Percentiles rank a stretch among this genome's conserved stretches.
Evolutionary conservation across 2,888 invertebrate genomes (phyloP).

Genomic region (Drosophila sordidapex): DNA sequence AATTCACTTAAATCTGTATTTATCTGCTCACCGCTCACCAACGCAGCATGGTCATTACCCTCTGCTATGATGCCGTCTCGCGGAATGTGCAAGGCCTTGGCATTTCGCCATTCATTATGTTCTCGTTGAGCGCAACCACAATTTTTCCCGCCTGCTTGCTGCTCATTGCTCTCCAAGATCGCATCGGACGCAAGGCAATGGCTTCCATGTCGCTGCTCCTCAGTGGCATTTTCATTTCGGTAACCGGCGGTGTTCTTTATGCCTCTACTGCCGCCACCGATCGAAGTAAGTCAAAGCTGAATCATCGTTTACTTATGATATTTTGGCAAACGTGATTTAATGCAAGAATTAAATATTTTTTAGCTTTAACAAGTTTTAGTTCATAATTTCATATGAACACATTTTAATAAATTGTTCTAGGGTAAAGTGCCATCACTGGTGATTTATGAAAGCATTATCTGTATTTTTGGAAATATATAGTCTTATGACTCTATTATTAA

Average conservation of each 20-base stretch:
- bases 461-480: not conserved
- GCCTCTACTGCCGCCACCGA: constrained; percentile 37
- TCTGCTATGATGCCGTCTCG: constrained; percentile 87
- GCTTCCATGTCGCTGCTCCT: constrained; percentile 86
- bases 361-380: not conserved
- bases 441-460: not conserved
- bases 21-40: constrained; percentile 16
- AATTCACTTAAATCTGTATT: not conserved
- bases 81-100: constrained; percentile 87
- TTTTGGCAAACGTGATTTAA: not conserved
- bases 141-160: constrained; percentile 87
- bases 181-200: constrained; percentile 86
- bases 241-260: constrained; percentile 84
- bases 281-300: constrained; percentile 56
- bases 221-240: constrained; percentile 86
- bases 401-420: not conserved
- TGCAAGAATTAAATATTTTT: not conserved
- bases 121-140: constrained; percentile 86
- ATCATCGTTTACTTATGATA: not conserved
- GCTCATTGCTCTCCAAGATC: constrained; percentile 83
- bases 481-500: not conserved
- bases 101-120: constrained; percentile 86
- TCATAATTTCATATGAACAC: not conserved
- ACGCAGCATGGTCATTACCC: constrained; percentile 87
- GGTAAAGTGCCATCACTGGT: not conserved